phyloP scores from a whole-genome alignment of 1,140 invertebrate species.

The Leptinotarsa undecemlineata region DNA sequence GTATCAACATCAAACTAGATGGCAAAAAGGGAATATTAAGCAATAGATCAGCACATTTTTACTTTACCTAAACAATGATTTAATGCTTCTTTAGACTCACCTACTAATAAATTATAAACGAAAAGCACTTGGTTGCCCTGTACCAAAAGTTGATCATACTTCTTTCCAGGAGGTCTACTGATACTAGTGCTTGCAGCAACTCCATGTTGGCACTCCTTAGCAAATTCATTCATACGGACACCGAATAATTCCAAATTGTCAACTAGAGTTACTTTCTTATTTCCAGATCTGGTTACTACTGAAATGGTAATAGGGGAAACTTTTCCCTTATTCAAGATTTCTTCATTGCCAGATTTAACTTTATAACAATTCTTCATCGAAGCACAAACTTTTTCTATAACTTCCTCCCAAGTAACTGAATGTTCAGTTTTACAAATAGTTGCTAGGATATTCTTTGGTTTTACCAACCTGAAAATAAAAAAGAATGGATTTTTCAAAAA shows the following conservation, averaged over 20 bases:
- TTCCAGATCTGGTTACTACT: conserved; percentile 76
- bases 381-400: conserved; percentile 69
- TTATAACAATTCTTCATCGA: conserved; percentile 79
- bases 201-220: conserved; percentile 79
- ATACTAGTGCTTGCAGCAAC: conserved; percentile 86
- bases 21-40: too few species aligned
- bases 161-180: conserved; percentile 73
- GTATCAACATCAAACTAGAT: too few species aligned
- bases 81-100: conserved; percentile 51
- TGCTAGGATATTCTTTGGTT: conserved; percentile 58
- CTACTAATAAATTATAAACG: conserved; percentile 72
- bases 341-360: conserved; percentile 64
- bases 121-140: conserved; percentile 90
- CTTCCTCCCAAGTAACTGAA: conserved; percentile 70
- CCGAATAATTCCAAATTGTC: conserved; percentile 86
- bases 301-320: conserved; percentile 79
- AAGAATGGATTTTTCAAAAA: not conserved
- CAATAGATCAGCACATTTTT: too few species aligned
- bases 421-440: conserved; percentile 55
- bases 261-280: conserved; percentile 89
- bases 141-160: conserved; percentile 78
- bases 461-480: conserved; percentile 54
- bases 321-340: conserved; percentile 71
- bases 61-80: too few species aligned
- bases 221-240: conserved; percentile 77